Conservation (phyloP, 1,140 invertebrate species). For the Meloidogyne exigua region DNA sequence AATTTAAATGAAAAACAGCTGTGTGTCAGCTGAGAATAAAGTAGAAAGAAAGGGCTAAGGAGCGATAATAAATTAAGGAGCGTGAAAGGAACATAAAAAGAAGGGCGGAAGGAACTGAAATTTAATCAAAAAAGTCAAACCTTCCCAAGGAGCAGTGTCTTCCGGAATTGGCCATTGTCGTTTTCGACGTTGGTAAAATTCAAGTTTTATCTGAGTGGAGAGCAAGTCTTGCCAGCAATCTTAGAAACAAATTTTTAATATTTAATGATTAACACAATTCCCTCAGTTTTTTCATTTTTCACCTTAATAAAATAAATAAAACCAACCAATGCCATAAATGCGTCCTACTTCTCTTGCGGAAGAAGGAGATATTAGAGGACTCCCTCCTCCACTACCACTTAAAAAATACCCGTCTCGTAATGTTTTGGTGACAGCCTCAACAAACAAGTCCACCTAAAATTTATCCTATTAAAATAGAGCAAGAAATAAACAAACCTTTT, state of each 20-base stretch:
- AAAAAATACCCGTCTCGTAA: constrained; percentile 39
- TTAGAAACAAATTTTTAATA: constrained; percentile 21
- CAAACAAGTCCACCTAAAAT: constrained; percentile 18
- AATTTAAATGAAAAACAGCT: not conserved
- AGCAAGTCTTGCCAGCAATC: constrained; percentile 49
- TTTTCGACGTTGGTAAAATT: constrained; percentile 49
- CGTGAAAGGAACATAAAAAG: not conserved
- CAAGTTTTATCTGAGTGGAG: constrained; percentile 41
- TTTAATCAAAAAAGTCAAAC: not conserved
- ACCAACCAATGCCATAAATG: constrained; percentile 37
- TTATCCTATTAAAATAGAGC: not conserved
- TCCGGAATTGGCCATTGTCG: constrained; percentile 53
- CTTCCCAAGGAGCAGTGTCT: constrained; percentile 48
- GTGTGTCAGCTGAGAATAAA: too few relatives aligned
- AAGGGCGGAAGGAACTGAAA: too few relatives aligned
- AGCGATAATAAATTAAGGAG: not conserved
- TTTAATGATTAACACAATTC: not conserved
- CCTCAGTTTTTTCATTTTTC: too few relatives aligned
- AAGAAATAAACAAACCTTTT: constrained; percentile 43
- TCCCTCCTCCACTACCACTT: constrained; percentile 13
- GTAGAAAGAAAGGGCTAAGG: too few relatives aligned
- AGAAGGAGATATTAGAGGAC: constrained; percentile 31
- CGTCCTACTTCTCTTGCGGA: constrained; percentile 30
- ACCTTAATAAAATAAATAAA: not conserved
- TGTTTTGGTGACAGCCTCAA: not conserved